Percentiles rank a stretch among this genome's conserved stretches.
phyloP scores from a whole-genome alignment of 2,113 vertebrate species.

The Climacteris rufus region DNA sequence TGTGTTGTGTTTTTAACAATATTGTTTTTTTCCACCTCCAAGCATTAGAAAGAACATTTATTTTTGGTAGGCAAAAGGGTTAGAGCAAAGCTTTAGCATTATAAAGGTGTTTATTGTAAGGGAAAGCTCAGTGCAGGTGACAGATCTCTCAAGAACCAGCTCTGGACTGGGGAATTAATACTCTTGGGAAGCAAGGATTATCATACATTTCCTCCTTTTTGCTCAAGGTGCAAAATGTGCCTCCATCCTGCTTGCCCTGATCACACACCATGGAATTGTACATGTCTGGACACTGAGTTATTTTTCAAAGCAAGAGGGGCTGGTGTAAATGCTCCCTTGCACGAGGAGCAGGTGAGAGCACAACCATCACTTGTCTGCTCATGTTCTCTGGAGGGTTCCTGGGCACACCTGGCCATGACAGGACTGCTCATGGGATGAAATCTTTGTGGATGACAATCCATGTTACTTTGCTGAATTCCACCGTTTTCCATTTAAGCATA shows the following conservation, averaged over 20 bases:
- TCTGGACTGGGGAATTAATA: not conserved
- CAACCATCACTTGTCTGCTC: not conserved
- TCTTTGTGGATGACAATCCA: not conserved
- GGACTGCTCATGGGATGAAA: not conserved
- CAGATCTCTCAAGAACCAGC: not conserved
- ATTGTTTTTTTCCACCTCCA: not conserved
- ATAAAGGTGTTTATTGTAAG: not conserved
- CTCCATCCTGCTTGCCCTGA: not conserved
- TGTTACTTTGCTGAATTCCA: not conserved
- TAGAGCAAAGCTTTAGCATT: not conserved
- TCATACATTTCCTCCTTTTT: not conserved
- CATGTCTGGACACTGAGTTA: not conserved
- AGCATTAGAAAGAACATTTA: not conserved
- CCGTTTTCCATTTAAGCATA: not conserved
- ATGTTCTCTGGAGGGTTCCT: not conserved
- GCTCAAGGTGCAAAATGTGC: not conserved
- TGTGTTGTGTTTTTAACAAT: not conserved
- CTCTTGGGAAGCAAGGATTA: not conserved
- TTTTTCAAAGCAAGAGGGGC: not conserved
- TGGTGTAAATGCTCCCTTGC: not conserved
- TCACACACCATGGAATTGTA: too few species aligned
- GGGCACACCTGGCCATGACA: not conserved
- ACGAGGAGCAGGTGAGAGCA: not conserved
- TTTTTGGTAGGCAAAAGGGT: not conserved
- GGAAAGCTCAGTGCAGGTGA: not conserved